Base-by-base conservation (phyloP, 2,113 vertebrate genomes). In the Phaetusa simplex region DNA sequence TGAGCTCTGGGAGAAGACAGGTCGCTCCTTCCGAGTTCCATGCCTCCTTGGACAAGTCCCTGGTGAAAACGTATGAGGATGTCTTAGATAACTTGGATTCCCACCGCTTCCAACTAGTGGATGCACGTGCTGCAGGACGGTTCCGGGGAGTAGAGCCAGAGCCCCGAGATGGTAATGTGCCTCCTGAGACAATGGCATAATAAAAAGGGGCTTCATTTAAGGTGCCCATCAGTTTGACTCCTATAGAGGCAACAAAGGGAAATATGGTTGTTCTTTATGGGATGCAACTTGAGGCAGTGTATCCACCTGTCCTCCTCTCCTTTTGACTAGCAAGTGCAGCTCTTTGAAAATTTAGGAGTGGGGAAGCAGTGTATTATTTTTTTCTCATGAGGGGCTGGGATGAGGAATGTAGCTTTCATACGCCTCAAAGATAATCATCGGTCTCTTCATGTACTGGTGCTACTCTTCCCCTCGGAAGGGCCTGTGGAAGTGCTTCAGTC, bases 101-200 rank as follows among this genome's bases (percentile, higher is more conserved):
- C 42, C 96, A 76, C 45, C 52, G 8, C 84, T 98, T 99, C 83
- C 99, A 99, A 17, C 93, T 99, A 11, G 99, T 99, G 82, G 99
- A 99, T 64, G 98, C 99, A 8, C 98, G 99, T 0, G 91, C 98
- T 16, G 91, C 97, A 2, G 99, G 99, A 38, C 97, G 99, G 30
- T 99, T 99, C 97, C 97, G 90, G n/a, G 99, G 99, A 23, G 93
- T 96, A 0, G 99, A 99, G n/a, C 98, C 99, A 1, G 99, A 99
- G 87, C 99, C 99, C 62, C 97, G 99, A 97, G 98, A 99, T 13
- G 99, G 99, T 99, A 98, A 98, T 97, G 69, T 64, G 24, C 42
- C 58, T 82, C 27, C 45, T 90, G 65, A 80, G n/a, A 52, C 36
- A 53, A 0, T 65, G 45, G 24, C 15, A 2, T 70, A 76, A 32